Percentiles rank a stretch among this genome's conserved stretches.
Evolutionary conservation across 2,113 vertebrate species (phyloP).

Genomic region (Circaetus gallicus): DNA sequence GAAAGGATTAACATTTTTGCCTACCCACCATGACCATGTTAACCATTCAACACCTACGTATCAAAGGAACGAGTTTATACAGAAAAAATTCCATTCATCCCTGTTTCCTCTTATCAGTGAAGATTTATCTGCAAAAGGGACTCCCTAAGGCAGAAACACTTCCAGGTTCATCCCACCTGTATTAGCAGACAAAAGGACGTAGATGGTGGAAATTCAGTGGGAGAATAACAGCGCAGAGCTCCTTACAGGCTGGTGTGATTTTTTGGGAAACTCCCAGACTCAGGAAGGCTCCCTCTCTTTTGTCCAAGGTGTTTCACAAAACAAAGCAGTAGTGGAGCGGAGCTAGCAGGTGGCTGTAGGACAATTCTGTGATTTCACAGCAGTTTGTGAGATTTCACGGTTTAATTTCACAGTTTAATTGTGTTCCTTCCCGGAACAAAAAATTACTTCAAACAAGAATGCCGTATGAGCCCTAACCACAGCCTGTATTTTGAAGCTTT

Average conservation of each 20-base stretch:
- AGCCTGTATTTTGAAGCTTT: neutral
- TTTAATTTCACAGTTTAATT: constrained; percentile 52
- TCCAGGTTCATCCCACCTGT: neutral
- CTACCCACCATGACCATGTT: neutral
- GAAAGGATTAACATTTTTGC: neutral
- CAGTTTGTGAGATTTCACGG: constrained; percentile 40
- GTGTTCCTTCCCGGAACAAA: constrained; percentile 4
- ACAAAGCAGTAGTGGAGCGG: neutral
- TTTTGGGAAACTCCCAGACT: neutral
- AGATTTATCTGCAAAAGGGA: neutral
- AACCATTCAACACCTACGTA: neutral
- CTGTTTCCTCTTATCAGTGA: neutral
- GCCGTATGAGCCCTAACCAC: neutral
- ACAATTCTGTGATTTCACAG: constrained; percentile 43
- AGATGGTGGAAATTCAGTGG: neutral
- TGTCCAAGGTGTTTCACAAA: neutral
- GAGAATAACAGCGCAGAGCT: neutral
- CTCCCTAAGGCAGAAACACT: neutral
- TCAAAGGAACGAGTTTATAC: neutral
- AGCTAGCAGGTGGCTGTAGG: neutral
- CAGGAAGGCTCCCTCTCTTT: neutral
- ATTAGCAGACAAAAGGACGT: neutral
- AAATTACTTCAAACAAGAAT: neutral
- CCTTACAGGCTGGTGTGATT: neutral
- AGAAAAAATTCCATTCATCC: neutral